phyloP scores from a whole-genome alignment of 2,113 vertebrate species.

The Microcebus griseorufus region DNA sequence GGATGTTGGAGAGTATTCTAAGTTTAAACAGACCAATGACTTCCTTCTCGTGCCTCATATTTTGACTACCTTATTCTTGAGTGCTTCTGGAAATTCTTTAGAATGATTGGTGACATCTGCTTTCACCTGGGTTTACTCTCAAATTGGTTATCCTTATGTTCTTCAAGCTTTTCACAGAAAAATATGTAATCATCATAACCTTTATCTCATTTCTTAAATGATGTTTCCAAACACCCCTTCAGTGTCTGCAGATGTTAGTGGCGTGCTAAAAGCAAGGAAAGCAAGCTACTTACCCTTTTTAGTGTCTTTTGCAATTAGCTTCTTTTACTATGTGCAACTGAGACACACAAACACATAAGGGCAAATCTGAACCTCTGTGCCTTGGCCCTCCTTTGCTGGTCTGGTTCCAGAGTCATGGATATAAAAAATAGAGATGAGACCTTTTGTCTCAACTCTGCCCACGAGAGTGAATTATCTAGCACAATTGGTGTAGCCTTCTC shows the following conservation, averaged over 20 bases:
- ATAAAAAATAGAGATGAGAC: constrained; percentile 6
- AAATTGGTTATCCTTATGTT: neutral
- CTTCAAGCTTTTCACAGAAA: neutral
- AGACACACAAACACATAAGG: neutral
- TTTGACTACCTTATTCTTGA: constrained; percentile 1
- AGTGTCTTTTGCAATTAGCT: neutral
- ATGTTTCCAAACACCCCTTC: neutral
- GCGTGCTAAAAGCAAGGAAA: neutral
- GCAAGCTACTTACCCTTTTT: neutral
- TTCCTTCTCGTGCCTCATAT: neutral
- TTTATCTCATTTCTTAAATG: neutral
- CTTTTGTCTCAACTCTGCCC: neutral
- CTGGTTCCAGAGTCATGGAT: neutral
- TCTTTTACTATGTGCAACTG: neutral
- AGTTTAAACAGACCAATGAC: constrained; percentile 11
- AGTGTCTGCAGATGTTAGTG: neutral
- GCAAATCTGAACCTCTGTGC: neutral
- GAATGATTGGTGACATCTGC: neutral
- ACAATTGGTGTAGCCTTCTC: neutral
- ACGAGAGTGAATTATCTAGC: neutral
- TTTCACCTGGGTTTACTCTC: neutral
- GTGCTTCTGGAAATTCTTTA: constrained; percentile 22
- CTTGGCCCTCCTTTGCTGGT: neutral
- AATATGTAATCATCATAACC: neutral
- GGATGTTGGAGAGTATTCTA: constrained; percentile 1